Evolutionary conservation across 64 coral and sea anemone genomes (phyloP).

Genomic region (Stichodactyla helianthus): DNA sequence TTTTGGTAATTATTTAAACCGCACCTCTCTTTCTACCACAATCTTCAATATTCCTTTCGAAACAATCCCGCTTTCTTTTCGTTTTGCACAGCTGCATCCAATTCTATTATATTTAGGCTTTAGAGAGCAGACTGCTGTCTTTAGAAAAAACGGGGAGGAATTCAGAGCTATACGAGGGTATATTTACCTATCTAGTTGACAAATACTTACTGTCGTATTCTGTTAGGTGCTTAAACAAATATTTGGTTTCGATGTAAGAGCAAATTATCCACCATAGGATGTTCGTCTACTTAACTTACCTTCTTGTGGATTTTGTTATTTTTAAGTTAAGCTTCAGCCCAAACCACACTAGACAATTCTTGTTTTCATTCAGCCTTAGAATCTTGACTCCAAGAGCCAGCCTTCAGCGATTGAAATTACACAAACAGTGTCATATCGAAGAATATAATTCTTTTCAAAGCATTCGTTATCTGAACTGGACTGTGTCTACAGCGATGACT

Average conservation of each 20-base stretch:
- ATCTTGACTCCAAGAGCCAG: not conserved
- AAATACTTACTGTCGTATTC: not conserved
- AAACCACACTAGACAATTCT: not conserved
- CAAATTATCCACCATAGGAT: not conserved
- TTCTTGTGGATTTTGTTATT: not conserved
- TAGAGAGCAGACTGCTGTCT: no score
- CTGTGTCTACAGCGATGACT: not conserved
- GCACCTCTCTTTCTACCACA: not conserved
- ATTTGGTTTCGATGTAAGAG: not conserved
- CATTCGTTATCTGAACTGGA: not conserved
- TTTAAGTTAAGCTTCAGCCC: not conserved
- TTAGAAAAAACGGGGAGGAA: not conserved
- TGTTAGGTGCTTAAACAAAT: not conserved
- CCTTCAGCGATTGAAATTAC: not conserved
- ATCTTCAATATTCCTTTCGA: constrained; percentile 1
- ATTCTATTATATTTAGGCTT: not conserved
- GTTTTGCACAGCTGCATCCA: not conserved
- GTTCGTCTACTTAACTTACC: not conserved
- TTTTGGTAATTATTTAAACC: not conserved
- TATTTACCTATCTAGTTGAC: no score
- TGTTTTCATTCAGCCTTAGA: not conserved
- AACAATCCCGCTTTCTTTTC: not conserved
- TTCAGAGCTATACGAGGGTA: no score
- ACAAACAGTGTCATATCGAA: not conserved
- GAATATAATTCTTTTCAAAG: not conserved